phyloP scores from a whole-genome alignment of 92 coral and sea anemone species.

The Palythoa grandiflora region DNA sequence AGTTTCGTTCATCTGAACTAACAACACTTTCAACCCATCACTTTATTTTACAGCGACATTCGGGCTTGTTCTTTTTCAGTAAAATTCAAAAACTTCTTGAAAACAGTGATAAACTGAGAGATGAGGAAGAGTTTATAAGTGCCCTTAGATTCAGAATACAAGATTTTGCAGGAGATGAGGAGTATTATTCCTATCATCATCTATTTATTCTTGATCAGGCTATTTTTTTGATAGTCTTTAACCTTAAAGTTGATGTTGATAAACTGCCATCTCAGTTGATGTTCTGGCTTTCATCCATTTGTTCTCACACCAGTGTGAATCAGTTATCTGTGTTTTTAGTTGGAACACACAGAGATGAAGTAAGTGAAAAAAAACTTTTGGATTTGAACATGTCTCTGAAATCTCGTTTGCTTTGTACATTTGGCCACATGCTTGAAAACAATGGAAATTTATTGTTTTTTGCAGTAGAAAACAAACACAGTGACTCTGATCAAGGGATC shows the following conservation, averaged over 20 bases:
- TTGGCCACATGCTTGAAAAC: slow-evolving; percentile 1
- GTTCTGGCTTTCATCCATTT: slow-evolving; percentile 8
- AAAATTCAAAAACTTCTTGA: background rate
- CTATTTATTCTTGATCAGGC: slow-evolving; percentile 24
- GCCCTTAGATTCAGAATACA: slow-evolving; percentile 3
- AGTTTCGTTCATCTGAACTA: slow-evolving; percentile 9
- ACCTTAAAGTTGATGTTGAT: background rate
- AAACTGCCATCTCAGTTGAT: background rate
- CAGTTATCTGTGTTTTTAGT: background rate
- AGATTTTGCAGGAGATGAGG: slow-evolving; percentile 14
- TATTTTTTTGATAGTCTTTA: background rate
- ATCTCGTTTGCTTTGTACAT: background rate
- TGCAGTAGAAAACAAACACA: slow-evolving; percentile 13
- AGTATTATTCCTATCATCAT: slow-evolving; percentile 14
- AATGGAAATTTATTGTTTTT: background rate
- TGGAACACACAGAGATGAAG: background rate
- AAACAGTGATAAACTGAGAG: slow-evolving; percentile 2
- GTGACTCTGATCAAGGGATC: background rate
- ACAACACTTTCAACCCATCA: slow-evolving; percentile 32
- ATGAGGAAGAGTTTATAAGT: slow-evolving; percentile 3
- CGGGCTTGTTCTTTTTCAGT: background rate
- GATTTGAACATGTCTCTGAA: background rate
- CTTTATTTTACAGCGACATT: slow-evolving; percentile 14
- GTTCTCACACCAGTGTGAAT: background rate
- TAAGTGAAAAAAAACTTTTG: background rate